phyloP scores from a whole-genome alignment of 1,140 invertebrate genomes.

The Drosophila melanica region DNA sequence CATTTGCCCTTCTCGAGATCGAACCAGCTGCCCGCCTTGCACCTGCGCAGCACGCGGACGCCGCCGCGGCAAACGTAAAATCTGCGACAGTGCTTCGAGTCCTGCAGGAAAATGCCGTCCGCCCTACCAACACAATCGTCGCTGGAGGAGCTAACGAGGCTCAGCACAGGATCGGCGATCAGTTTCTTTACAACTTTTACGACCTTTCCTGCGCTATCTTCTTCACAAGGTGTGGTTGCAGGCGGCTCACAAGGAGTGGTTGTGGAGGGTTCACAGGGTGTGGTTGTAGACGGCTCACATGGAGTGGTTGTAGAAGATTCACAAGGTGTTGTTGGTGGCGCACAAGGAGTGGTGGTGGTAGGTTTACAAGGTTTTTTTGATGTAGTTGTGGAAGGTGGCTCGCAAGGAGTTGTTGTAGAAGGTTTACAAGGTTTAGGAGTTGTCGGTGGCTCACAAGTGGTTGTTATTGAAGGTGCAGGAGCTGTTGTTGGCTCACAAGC shows the following conservation, averaged over 20 bases:
- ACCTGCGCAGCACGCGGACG: slow-evolving; percentile 28
- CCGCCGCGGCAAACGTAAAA: slow-evolving; percentile 51
- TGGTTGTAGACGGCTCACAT: neutral
- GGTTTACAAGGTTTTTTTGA: neutral
- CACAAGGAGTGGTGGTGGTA: neutral
- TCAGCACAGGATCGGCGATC: slow-evolving; percentile 6
- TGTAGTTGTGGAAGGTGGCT: neutral
- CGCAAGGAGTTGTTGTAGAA: neutral
- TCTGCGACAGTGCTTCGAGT: slow-evolving; percentile 51
- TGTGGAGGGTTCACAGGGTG: neutral
- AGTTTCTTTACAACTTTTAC: neutral
- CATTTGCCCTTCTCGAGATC: slow-evolving; percentile 50
- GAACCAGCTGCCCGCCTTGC: slow-evolving; percentile 52
- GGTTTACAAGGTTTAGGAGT: no score
- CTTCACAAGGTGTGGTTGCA: neutral
- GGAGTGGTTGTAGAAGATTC: neutral
- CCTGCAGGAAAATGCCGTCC: slow-evolving; percentile 46
- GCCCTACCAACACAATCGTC: slow-evolving; percentile 18
- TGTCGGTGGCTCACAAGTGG: no score
- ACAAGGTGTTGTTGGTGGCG: neutral
- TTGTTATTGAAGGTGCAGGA: no score
- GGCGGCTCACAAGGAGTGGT: neutral
- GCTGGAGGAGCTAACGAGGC: slow-evolving; percentile 12
- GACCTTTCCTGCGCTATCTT: neutral
- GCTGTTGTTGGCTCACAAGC: no score